Conservation (phyloP, 2,888 invertebrate genomes). For the Slavum lentiscoides region DNA sequence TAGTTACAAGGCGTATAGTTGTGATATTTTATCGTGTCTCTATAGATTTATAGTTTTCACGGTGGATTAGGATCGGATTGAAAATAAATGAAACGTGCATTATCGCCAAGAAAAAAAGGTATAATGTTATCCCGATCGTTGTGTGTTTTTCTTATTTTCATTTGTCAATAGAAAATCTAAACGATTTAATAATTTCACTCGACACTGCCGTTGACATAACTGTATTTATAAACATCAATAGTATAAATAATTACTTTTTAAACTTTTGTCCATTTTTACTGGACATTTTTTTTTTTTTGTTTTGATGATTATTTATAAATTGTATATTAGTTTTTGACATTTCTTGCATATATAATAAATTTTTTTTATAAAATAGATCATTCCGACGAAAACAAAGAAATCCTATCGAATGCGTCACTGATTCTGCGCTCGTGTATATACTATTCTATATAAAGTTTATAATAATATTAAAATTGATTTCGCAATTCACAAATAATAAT, state of each 20-base stretch:
- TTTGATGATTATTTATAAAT: background rate
- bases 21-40: constrained; percentile 22
- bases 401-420: no score
- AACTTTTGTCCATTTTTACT: background rate
- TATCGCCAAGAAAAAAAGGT: constrained; percentile 5
- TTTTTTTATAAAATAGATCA: no score
- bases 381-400: no score
- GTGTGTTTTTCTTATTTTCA: constrained; percentile 48
- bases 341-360: no score
- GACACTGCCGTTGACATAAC: background rate
- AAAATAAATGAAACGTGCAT: constrained; percentile 29
- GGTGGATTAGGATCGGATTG: constrained; percentile 48
- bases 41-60: constrained; percentile 31
- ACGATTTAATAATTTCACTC: constrained; percentile 45
- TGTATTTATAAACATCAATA: constrained; percentile 5
- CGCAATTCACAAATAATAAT: no score
- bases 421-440: no score
- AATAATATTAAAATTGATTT: no score
- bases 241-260: background rate
- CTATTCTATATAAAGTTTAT: no score
- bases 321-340: background rate
- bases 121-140: constrained; percentile 35
- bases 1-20: constrained; percentile 12
- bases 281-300: background rate
- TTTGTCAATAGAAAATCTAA: constrained; percentile 41